Percentiles rank a stretch among this genome's conserved stretches.
Conservation (phyloP, 35 echinoderm and acorn worm genomes). For the Hemicentrotus pulcherrimus region DNA sequence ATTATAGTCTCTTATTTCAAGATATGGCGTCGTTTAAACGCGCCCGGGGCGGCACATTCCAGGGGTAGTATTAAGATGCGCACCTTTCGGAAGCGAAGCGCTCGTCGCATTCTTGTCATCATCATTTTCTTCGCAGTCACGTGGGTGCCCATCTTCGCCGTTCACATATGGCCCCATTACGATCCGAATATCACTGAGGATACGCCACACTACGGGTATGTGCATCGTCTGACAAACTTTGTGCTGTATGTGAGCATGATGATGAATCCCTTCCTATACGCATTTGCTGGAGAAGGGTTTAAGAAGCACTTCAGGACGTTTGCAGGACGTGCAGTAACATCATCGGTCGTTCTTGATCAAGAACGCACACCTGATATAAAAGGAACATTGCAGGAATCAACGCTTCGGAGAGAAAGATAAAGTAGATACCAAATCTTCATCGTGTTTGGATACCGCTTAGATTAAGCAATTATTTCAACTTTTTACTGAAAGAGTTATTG, state of each 20-base stretch:
- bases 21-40: conserved; percentile 11
- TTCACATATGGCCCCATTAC: conserved; percentile 45
- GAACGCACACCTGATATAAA: conserved; percentile 22
- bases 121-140: conserved; percentile 13
- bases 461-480: too few species aligned
- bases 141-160: conserved; percentile 30
- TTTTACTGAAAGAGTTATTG: neutral
- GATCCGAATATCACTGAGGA: conserved; percentile 9
- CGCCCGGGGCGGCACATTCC: neutral
- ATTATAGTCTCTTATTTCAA: conserved; percentile 23
- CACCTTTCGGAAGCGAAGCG: conserved; percentile 30
- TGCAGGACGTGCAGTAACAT: neutral
- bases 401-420: neutral
- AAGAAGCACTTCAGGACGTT: conserved; percentile 33
- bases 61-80: conserved; percentile 42
- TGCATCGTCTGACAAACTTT: conserved; percentile 43
- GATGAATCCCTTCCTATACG: conserved; percentile 44
- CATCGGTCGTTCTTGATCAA: conserved; percentile 23
- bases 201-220: conserved; percentile 28
- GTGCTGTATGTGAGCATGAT: conserved; percentile 41
- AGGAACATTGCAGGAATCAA: neutral
- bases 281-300: conserved; percentile 33
- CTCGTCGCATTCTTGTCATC: conserved; percentile 33
- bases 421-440: neutral
- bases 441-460: neutral